Evolutionary conservation across 2,113 vertebrate genomes (phyloP), one percentile per base, ranked within the genome.

Genomic region (Oncorhynchus mykiss): DNA sequence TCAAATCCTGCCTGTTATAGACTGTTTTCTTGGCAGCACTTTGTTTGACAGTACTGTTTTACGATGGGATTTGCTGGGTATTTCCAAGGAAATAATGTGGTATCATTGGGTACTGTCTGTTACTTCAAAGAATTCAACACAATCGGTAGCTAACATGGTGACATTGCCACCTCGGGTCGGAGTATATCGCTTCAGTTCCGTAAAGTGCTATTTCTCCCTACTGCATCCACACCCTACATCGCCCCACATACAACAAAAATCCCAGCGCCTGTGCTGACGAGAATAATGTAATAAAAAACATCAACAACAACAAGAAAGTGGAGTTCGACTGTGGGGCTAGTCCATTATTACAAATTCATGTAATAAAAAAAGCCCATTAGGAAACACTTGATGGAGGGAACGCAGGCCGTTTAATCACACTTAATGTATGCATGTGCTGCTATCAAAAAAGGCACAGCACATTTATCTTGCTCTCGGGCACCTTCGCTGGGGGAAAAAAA

Each of bases 321-420:
- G 86, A 86, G 89, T 88, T 89, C 65, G 67, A 87, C 83, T 88
- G 86, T 85, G 83, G 83, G 79, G 77, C 86, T 85, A 83, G 87
- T 83, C 90, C 86, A 90, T 92, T 92, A 90, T 92, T 88, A 93
- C 89, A 91, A 93, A 94, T 92, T 92, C 90, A 91, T 91, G 90
- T 91, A 86, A 91, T 92, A 91, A 92, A 92, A 11, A 93, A 92
- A 90, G 89, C 83, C 90, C 91, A 93, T 93, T 93, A 92, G 89
- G 87, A 92, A 91, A 88, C 92, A 91, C 91, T 93, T 90, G 91
- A 92, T 91, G 88, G 91, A 92, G 86, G 89, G 87, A 86, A 87
- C 77, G 91, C 89, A 84, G 87, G 87, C 83, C 80, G 87, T 93
- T 93, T 93, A 92, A 92, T 92, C 92, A 92, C 88, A 90, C 88